These are phyloP conservation scores for Holocentrus rufus DNA, from an alignment of 2,797 vertebrate genomes.

Conservation along the genomic window DNA sequence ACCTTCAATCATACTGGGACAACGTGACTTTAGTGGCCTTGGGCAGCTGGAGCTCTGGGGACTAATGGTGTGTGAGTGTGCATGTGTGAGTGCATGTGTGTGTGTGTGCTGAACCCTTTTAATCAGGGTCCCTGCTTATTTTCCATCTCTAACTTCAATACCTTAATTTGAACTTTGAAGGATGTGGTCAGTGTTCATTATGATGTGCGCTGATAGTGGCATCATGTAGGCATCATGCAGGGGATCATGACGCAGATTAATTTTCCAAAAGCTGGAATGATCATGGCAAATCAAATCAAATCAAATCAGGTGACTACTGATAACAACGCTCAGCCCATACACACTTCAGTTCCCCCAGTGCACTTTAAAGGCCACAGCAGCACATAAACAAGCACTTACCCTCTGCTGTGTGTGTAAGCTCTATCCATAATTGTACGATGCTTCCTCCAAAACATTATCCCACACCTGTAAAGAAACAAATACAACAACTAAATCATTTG, in stretches of 20 bases:
- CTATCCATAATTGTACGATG: background rate
- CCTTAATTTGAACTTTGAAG: background rate
- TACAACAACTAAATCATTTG: slow-evolving; percentile 2
- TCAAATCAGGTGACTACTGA: background rate
- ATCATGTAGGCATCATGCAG: background rate
- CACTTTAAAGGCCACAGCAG: background rate
- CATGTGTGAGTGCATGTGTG: slow-evolving; percentile 36
- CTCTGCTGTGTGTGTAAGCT: background rate
- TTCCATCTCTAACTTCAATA: slow-evolving; percentile 28
- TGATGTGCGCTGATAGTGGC: no score
- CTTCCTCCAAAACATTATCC: slow-evolving; percentile 8
- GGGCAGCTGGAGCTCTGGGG: slow-evolving; percentile 75
- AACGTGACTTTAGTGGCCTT: slow-evolving; percentile 72
- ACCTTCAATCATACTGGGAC: slow-evolving; percentile 77
- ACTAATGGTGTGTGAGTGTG: slow-evolving; percentile 51
- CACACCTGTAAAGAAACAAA: slow-evolving; percentile 37
- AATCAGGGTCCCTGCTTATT: slow-evolving; percentile 31
- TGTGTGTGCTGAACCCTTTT: slow-evolving; percentile 36
- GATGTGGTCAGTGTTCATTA: background rate
- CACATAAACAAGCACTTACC: slow-evolving; percentile 24
- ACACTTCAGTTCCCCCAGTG: rapidly evolving
- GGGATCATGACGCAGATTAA: background rate
- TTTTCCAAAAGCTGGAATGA: background rate
- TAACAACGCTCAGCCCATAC: background rate
- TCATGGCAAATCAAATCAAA: no score